Conservation (phyloP, 2,797 vertebrate species). For the Eurystomus glaucurus region DNA sequence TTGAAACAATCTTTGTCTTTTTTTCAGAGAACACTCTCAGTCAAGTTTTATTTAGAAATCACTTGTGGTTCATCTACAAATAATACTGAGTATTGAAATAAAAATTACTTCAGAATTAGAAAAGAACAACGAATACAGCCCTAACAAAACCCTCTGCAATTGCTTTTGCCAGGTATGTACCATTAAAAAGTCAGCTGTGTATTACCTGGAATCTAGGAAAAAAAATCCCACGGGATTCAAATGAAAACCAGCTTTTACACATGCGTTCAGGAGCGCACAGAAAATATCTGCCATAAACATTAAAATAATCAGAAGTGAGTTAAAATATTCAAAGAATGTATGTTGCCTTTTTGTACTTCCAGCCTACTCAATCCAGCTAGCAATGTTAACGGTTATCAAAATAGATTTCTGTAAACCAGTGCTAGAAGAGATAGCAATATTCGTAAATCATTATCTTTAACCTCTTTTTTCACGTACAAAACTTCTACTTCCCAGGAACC, state of each 20-base stretch:
- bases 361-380: background rate
- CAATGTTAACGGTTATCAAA: rapidly evolving
- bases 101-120: background rate
- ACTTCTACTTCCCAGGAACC: background rate
- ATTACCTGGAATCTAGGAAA: background rate
- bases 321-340: background rate
- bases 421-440: background rate
- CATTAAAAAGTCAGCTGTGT: background rate
- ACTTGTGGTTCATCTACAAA: background rate
- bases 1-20: background rate
- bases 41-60: background rate
- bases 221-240: rapidly evolving
- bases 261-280: background rate
- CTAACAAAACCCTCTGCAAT: background rate
- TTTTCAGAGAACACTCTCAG: background rate
- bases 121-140: background rate
- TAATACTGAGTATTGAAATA: background rate
- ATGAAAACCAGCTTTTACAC: background rate
- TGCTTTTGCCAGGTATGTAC: background rate
- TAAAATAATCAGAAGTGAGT: background rate
- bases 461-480: background rate
- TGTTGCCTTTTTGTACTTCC: background rate
- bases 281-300: background rate
- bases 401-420: background rate
- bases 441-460: background rate